Evolutionary conservation across 2,888 invertebrate genomes (phyloP).

Genomic region (Andrena praecox): DNA sequence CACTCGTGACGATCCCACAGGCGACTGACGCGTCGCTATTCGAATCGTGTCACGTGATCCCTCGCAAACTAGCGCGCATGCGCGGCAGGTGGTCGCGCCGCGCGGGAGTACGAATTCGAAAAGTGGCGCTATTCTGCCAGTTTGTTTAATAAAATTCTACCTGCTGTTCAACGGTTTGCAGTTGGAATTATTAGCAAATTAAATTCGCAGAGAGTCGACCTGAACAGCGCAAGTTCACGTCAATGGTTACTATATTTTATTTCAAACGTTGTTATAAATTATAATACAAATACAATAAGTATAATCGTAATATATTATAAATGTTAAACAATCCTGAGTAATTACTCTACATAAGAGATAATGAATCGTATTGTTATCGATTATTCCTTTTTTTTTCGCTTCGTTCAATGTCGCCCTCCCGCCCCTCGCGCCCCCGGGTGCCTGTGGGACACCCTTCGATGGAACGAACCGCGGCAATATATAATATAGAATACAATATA

Average conservation of each 20-base stretch:
- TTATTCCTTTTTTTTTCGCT: slow-evolving; percentile 45
- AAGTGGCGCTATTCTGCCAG: no score
- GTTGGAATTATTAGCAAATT: neutral
- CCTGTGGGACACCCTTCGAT: slow-evolving; percentile 54
- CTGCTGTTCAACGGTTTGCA: no score
- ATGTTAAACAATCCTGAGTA: slow-evolving; percentile 84
- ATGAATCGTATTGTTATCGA: slow-evolving; percentile 71
- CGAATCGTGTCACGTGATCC: neutral
- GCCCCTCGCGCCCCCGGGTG: slow-evolving; percentile 3
- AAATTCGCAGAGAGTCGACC: neutral
- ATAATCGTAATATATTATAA: slow-evolving; percentile 82
- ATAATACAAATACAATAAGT: slow-evolving; percentile 83
- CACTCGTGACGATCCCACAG: neutral
- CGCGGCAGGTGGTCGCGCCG: neutral
- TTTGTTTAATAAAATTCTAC: no score
- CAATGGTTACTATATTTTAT: slow-evolving; percentile 81
- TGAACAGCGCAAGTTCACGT: slow-evolving; percentile 34
- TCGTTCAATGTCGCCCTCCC: neutral
- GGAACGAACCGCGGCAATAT: slow-evolving; percentile 75
- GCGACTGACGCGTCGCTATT: neutral
- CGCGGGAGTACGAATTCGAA: neutral
- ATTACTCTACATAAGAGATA: slow-evolving; percentile 82
- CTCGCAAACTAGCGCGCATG: neutral
- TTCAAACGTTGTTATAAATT: slow-evolving; percentile 84
- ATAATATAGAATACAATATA: slow-evolving; percentile 78